phyloP scores from a whole-genome alignment of 2,113 vertebrate genomes.

The Chloroceryle aenea region DNA sequence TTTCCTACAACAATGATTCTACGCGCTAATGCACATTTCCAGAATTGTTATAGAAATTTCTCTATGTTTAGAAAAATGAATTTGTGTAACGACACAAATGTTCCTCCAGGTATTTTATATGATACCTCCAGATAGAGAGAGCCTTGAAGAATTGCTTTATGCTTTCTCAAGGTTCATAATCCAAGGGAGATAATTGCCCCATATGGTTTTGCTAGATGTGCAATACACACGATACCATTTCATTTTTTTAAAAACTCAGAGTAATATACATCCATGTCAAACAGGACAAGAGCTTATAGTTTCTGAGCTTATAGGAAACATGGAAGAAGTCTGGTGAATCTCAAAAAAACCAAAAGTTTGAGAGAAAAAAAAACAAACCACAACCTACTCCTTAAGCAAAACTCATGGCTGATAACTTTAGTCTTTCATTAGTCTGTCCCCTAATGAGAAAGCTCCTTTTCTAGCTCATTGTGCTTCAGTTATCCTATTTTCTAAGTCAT shows the following conservation, averaged over 20 bases:
- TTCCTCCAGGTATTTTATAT: conserved; percentile 54
- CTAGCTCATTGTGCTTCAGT: conserved; percentile 70
- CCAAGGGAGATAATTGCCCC: conserved; percentile 20
- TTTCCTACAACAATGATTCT: conserved; percentile 75
- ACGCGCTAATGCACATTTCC: conserved; percentile 67
- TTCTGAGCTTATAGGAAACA: not conserved
- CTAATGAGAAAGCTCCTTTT: conserved; percentile 71
- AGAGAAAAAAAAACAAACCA: not conserved
- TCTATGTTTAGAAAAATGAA: conserved; percentile 60
- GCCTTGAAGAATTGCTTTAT: conserved; percentile 17
- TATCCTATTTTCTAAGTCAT: conserved; percentile 68
- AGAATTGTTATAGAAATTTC: conserved; percentile 68
- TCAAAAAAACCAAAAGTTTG: not conserved
- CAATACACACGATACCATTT: not conserved
- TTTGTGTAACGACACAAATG: conserved; percentile 14
- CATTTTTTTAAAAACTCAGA: not conserved
- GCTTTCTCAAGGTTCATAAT: conserved; percentile 35
- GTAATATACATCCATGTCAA: not conserved
- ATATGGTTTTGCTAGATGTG: not conserved
- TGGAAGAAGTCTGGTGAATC: not conserved
- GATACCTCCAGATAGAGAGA: conserved; percentile 24
- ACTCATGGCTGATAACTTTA: not conserved
- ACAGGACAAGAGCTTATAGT: not conserved
- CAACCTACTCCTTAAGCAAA: not conserved
- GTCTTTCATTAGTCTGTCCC: conserved; percentile 26